A percentile compares a stretch with the other conserved stretches of the same genome.
phyloP scores from a whole-genome alignment of 2,113 vertebrate species.

The Sinocyclocheilus anophthalmus region DNA sequence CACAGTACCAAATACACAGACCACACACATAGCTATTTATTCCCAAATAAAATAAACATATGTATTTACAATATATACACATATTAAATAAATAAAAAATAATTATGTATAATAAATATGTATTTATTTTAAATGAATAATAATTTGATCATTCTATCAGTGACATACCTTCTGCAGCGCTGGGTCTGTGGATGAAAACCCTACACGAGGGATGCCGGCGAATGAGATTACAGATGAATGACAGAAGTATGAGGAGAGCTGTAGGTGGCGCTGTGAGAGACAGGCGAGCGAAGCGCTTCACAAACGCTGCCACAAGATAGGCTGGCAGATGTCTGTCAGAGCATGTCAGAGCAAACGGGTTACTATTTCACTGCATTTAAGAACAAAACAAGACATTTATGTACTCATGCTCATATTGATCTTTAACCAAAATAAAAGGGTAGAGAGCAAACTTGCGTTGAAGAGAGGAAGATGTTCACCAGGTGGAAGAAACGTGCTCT shows the following conservation, averaged over 20 bases:
- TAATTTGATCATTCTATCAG: neutral
- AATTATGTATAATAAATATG: neutral
- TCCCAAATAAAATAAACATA: neutral
- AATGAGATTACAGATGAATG: conserved; percentile 93
- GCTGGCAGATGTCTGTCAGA: conserved; percentile 85
- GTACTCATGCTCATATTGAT: neutral
- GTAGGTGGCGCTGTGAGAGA: conserved; percentile 87
- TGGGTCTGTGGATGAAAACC: conserved; percentile 86
- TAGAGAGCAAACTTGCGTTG: conserved; percentile 76
- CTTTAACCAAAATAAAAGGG: neutral
- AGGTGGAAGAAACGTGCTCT: conserved; percentile 92
- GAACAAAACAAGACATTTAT: neutral
- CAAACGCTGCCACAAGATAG: conserved; percentile 91
- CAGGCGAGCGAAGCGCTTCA: conserved; percentile 88
- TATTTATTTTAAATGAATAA: neutral
- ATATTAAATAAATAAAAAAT: neutral
- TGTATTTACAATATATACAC: neutral
- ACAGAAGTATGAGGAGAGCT: conserved; percentile 85
- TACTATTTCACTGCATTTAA: neutral
- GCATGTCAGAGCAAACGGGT: neutral
- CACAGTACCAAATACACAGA: no score
- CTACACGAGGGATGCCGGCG: conserved; percentile 53
- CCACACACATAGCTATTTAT: neutral
- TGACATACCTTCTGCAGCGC: conserved; percentile 60
- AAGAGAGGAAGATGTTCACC: conserved; percentile 88